These are phyloP conservation scores for Acleris cristana DNA, from an alignment of 2,888 invertebrate genomes.

Conservation along the genomic window DNA sequence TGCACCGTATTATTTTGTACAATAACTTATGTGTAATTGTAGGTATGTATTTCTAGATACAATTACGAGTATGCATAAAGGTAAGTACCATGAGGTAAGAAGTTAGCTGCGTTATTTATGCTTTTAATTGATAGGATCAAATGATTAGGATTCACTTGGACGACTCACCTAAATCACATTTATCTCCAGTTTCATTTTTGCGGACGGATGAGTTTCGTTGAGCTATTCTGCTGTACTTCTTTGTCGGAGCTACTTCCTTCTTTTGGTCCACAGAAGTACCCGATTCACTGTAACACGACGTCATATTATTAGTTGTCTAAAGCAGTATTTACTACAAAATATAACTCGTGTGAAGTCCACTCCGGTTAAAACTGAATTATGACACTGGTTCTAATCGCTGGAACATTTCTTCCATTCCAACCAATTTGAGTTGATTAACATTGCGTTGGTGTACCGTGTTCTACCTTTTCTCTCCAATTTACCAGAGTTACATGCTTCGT, in stretches of 20 bases:
- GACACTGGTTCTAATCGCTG: conserved; percentile 22
- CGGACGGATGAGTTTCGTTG: conserved; percentile 73
- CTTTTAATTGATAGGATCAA: not conserved
- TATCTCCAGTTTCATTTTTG: conserved; percentile 63
- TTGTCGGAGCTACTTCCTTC: conserved; percentile 52
- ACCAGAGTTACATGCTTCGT: conserved; percentile 51
- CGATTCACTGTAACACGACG: conserved; percentile 60
- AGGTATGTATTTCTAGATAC: too few species aligned
- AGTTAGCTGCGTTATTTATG: too few species aligned
- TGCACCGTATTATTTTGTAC: too few species aligned
- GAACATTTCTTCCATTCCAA: conserved; percentile 33
- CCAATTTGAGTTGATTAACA: conserved; percentile 47
- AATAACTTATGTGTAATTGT: too few species aligned
- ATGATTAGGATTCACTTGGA: not conserved
- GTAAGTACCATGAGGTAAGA: too few species aligned
- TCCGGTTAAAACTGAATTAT: conserved; percentile 43
- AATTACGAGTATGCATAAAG: too few species aligned
- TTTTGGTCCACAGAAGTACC: conserved; percentile 54
- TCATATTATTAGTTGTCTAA: conserved; percentile 41
- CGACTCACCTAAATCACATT: conserved; percentile 72
- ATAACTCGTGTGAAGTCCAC: conserved; percentile 40
- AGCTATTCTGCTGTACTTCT: conserved; percentile 55
- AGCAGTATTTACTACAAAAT: not conserved
- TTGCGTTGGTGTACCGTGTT: conserved; percentile 38
- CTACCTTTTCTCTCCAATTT: conserved; percentile 50